Evolutionary conservation across 1,140 invertebrate genomes (phyloP), one percentile per base, ranked within the genome.

Genomic region (Daktulosphaira vitifoliae): DNA sequence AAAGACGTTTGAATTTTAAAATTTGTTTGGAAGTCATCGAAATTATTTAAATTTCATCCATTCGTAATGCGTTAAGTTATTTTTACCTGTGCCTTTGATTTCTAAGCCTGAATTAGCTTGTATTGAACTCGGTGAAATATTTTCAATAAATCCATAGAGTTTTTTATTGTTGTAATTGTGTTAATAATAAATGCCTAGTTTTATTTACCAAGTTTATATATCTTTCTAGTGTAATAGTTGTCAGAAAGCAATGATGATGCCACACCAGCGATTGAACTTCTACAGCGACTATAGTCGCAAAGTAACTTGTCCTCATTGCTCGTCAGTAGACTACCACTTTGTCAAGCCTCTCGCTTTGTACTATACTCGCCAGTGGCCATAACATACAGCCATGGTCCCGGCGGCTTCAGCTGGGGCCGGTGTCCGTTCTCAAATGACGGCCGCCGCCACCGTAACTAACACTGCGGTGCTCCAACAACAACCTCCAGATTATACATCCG

Each of bases 281-380:
- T 95, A 92, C 81, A 95, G 90, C 69, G 91, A 96, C 77, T 97
- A 96, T 80, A 95, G 90, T 75, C 90, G 91, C 71, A 84, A 87
- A 70, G 84, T 93, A 71, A 84, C 87, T 65, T 98, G 94, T 78
- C 90, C 90, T 8, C 88, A 90, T 74, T 98, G 93, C 80, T 84
- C 86, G 69, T 83, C 84, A 15, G 80, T 91, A 67, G 93, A 96
- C 77, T 88, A 88, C 37, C 93, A 98, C 78, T 96, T 96, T 76
- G 90, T 95, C 66, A 95, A 96, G 77, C 88, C 90, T 15, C 76
- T 94, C 69, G 78, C 82, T 33, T 83, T 82, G 75, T 89, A 86
- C 78, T 90, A 85, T 79, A 83, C 84, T 70, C 85, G 86, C 75
- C 81, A 84, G 81, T 88, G 87, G 86, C 87, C 87, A 85, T 90